These are phyloP conservation scores for Morelia viridis DNA, from an alignment of 2,797 vertebrate species.

Conservation along the genomic window DNA sequence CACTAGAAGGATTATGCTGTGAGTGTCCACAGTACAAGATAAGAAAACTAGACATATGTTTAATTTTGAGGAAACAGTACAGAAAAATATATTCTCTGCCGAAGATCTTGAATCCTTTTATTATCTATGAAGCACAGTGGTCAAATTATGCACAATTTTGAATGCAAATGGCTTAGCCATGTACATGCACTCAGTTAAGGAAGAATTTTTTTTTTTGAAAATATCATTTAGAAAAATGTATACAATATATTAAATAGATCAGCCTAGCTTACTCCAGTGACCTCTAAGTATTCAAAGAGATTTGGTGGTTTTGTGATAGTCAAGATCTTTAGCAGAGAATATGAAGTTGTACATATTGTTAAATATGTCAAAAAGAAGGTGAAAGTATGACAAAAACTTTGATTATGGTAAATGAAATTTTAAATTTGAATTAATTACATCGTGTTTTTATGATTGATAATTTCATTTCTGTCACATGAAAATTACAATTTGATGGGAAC, in stretches of 20 bases:
- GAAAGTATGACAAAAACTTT: background rate
- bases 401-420: background rate
- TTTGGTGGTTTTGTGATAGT: background rate
- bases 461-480: background rate
- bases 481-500: background rate
- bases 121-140: background rate
- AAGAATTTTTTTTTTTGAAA: background rate
- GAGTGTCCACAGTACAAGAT: background rate
- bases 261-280: background rate
- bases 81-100: background rate
- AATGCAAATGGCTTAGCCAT: background rate
- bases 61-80: conserved; percentile 14
- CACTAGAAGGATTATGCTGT: background rate
- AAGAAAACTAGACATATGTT: background rate
- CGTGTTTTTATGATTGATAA: background rate
- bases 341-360: background rate
- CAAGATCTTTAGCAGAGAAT: background rate
- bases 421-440: background rate
- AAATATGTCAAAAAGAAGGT: background rate
- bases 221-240: background rate
- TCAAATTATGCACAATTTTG: background rate
- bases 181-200: background rate
- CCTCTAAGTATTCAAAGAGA: background rate
- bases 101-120: background rate
- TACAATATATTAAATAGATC: background rate